phyloP scores from a whole-genome alignment of 2,888 invertebrate species.

The Nemoura dubitans region DNA sequence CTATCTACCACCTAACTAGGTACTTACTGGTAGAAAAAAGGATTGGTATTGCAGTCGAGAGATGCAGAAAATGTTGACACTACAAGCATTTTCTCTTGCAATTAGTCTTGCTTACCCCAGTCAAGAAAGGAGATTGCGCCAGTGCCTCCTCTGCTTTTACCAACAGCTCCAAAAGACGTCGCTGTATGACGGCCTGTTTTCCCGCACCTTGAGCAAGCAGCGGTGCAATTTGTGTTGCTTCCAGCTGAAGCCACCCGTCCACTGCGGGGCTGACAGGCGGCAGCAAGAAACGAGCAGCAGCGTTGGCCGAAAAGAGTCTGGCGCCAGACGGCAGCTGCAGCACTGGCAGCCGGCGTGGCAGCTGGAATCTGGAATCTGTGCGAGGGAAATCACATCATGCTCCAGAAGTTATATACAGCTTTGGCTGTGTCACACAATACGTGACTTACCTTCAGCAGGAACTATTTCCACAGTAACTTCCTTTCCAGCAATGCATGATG shows the following conservation, averaged over 20 bases:
- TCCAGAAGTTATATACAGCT: constrained; percentile 46
- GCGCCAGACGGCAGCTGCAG: constrained; percentile 70
- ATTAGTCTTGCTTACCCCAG: constrained; percentile 63
- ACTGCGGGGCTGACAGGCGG: constrained; percentile 59
- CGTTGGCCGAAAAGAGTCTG: constrained; percentile 76
- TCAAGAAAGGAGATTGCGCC: constrained; percentile 62
- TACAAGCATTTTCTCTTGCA: background rate
- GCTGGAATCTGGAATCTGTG: constrained; percentile 64
- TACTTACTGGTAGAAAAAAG: too few relatives aligned
- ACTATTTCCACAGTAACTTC: constrained; percentile 67
- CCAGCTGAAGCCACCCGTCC: constrained; percentile 62
- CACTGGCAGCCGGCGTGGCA: constrained; percentile 71
- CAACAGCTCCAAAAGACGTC: background rate
- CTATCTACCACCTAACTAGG: too few relatives aligned
- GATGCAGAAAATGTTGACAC: background rate
- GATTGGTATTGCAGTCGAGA: too few relatives aligned
- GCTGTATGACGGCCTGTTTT: background rate
- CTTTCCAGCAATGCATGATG: constrained; percentile 72
- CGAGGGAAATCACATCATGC: background rate
- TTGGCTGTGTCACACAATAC: constrained; percentile 38
- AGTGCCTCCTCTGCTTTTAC: constrained; percentile 1
- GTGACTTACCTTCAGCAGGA: constrained; percentile 68
- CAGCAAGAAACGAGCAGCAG: constrained; percentile 73
- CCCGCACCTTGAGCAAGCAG: constrained; percentile 23
- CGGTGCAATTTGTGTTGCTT: constrained; percentile 60